phyloP scores from a whole-genome alignment of 1,140 invertebrate species.

The Zophobas atratus region DNA sequence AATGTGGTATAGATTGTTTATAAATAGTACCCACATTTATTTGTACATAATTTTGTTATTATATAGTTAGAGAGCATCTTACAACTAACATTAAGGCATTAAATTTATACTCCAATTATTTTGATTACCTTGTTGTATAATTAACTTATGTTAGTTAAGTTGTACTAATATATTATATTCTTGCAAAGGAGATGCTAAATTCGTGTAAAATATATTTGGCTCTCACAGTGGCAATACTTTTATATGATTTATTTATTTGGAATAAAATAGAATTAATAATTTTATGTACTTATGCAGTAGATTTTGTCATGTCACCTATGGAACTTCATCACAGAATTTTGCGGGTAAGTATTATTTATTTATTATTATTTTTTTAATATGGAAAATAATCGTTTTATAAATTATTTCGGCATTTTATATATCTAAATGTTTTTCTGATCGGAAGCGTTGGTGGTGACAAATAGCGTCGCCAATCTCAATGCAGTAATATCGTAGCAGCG shows the following conservation, averaged over 20 bases:
- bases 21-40: conserved; percentile 16
- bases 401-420: neutral
- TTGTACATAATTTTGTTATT: conserved; percentile 24
- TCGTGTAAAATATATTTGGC: conserved; percentile 30
- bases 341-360: conserved; percentile 9
- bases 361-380: conserved; percentile 13
- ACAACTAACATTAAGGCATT: conserved; percentile 17
- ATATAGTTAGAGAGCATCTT: neutral
- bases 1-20: conserved; percentile 1
- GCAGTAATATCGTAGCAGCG: neutral
- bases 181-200: neutral
- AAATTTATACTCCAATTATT: conserved; percentile 10
- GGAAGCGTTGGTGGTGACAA: conserved; percentile 7
- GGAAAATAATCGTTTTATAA: neutral
- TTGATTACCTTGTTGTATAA: conserved; percentile 12
- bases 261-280: conserved; percentile 33
- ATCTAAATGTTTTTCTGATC: neutral
- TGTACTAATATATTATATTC: conserved; percentile 5
- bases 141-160: conserved; percentile 15
- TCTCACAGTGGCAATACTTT: conserved; percentile 42
- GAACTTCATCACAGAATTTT: neutral
- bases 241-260: conserved; percentile 49
- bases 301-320: no score
- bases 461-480: neutral
- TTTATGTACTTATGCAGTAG: neutral